These are phyloP conservation scores for Myzus persicae DNA, from an alignment of 1,140 invertebrate genomes.

Conservation along the genomic window DNA sequence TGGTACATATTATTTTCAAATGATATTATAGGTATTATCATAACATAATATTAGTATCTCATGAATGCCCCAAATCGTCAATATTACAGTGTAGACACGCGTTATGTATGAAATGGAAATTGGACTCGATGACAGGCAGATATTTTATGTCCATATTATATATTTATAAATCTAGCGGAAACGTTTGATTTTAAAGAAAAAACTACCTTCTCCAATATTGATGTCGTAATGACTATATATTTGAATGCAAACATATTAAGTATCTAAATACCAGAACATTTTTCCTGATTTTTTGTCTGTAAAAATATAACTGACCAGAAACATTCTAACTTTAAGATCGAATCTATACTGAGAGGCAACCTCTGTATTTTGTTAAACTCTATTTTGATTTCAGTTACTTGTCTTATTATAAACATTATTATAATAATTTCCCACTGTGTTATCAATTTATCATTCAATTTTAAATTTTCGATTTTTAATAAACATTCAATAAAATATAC, in stretches of 20 bases:
- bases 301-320: neutral
- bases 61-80: slow-evolving; percentile 27
- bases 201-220: slow-evolving; percentile 21
- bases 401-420: neutral
- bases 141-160: slow-evolving; percentile 22
- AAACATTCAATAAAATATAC: neutral
- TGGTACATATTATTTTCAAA: neutral
- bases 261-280: slow-evolving; percentile 54
- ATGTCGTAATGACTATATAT: slow-evolving; percentile 27
- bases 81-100: neutral
- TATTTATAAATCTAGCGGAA: neutral
- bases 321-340: neutral
- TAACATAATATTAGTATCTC: neutral
- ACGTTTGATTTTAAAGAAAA: slow-evolving; percentile 19
- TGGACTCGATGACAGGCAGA: slow-evolving; percentile 39
- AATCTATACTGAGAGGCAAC: neutral
- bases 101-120: slow-evolving; percentile 48
- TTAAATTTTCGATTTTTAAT: neutral
- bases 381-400: neutral
- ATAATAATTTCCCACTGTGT: neutral
- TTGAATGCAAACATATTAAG: slow-evolving; percentile 16
- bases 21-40: neutral
- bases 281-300: neutral
- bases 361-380: neutral
- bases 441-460: neutral